Evolutionary conservation across 2,113 vertebrate species (phyloP).

Genomic region (Climacteris rufus): DNA sequence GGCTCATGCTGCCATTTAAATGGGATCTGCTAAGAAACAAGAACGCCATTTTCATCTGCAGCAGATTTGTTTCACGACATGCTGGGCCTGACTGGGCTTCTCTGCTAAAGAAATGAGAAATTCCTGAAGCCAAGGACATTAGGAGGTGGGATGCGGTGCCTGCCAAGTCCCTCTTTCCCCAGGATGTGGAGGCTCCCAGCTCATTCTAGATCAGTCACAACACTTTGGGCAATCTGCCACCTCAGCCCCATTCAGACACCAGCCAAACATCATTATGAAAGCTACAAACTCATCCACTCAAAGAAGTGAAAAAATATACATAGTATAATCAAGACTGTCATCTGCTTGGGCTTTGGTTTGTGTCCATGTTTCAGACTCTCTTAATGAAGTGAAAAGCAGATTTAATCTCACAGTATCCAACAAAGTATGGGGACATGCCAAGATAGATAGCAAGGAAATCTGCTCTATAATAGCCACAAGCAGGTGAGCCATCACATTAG

Average conservation of each 20-base stretch:
- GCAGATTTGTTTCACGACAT: neutral
- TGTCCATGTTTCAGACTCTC: neutral
- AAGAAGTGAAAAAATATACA: neutral
- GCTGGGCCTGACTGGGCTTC: slow-evolving; percentile 12
- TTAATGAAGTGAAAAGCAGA: neutral
- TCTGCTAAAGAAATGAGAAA: neutral
- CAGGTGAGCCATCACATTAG: neutral
- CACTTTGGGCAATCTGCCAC: neutral
- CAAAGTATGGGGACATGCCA: neutral
- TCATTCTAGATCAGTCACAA: neutral
- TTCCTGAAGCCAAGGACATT: slow-evolving; percentile 31
- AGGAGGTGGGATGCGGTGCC: neutral
- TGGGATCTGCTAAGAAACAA: slow-evolving; percentile 33
- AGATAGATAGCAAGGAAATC: neutral
- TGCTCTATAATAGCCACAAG: neutral
- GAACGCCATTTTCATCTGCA: slow-evolving; percentile 1
- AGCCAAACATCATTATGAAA: slow-evolving; percentile 20
- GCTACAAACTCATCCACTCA: neutral
- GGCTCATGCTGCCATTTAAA: slow-evolving; percentile 32
- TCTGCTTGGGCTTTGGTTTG: slow-evolving; percentile 12
- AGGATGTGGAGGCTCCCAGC: neutral
- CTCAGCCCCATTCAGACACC: neutral
- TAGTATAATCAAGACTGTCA: neutral
- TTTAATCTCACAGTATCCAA: neutral
- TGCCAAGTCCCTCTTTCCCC: neutral